phyloP scores from a whole-genome alignment of 2,797 vertebrate genomes.

The Onychomys torridus region DNA sequence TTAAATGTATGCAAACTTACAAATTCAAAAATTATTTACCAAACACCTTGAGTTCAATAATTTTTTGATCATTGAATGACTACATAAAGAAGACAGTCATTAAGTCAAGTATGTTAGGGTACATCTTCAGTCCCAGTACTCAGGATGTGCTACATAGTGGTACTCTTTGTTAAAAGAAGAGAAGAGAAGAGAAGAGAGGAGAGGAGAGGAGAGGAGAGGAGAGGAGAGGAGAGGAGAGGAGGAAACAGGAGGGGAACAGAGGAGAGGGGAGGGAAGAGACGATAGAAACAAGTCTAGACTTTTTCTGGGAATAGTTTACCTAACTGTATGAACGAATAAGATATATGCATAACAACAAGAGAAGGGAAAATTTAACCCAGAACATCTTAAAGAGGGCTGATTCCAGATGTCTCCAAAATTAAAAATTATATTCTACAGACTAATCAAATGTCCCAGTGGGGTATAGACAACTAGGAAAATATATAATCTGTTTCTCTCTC shows the following conservation, averaged over 20 bases:
- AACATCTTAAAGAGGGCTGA: neutral
- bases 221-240: too few relatives aligned
- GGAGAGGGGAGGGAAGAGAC: neutral
- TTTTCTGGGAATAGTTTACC: neutral
- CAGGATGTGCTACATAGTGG: neutral
- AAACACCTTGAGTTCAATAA: neutral
- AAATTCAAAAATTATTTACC: too few relatives aligned
- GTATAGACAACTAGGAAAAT: neutral
- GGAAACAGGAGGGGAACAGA: neutral
- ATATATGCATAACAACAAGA: neutral
- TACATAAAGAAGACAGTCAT: neutral
- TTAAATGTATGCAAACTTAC: too few relatives aligned
- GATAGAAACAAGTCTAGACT: neutral
- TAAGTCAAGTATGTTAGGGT: neutral
- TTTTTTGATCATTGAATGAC: neutral
- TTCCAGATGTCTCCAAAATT: neutral
- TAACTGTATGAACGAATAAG: neutral
- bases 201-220: too few relatives aligned
- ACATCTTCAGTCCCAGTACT: neutral
- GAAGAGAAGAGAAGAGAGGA: too few relatives aligned
- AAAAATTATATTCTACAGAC: neutral
- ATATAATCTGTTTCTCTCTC: too few relatives aligned
- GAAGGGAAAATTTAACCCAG: neutral
- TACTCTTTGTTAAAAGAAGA: neutral
- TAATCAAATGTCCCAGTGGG: neutral